phyloP scores from a whole-genome alignment of 2,797 vertebrate genomes.

The Parotocinclus haroldoi region DNA sequence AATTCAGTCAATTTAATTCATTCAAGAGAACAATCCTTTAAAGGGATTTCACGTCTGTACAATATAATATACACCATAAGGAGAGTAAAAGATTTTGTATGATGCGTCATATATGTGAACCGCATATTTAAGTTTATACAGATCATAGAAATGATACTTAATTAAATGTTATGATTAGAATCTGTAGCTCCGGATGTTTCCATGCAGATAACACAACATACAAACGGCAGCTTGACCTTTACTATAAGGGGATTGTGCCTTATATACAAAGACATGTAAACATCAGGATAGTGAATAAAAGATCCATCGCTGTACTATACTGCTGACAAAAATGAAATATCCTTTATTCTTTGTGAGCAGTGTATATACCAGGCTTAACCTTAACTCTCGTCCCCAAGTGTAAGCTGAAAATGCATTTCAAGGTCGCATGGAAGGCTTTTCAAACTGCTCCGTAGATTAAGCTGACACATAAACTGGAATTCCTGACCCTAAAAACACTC shows the following conservation, averaged over 20 bases:
- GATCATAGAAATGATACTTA: no score
- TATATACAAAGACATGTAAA: slow-evolving; percentile 12
- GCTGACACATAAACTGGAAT: slow-evolving; percentile 15
- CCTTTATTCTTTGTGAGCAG: no score
- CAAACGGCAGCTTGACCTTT: slow-evolving; percentile 36
- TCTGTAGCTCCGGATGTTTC: slow-evolving; percentile 2
- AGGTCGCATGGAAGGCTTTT: slow-evolving; percentile 36
- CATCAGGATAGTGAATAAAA: slow-evolving; percentile 13
- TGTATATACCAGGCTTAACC: slow-evolving; percentile 24
- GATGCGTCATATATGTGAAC: no score
- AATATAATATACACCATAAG: no score
- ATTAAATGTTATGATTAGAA: slow-evolving; percentile 1
- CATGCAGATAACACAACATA: background rate
- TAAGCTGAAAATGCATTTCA: slow-evolving; percentile 1
- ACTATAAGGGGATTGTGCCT: slow-evolving; percentile 5
- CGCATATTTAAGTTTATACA: no score
- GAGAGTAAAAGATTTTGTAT: no score
- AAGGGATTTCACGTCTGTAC: no score
- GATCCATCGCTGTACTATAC: slow-evolving; percentile 19
- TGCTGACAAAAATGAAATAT: no score
- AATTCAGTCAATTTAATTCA: no score
- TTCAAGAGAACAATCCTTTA: no score
- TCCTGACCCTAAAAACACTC: slow-evolving; percentile 12
- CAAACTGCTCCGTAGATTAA: slow-evolving; percentile 6
- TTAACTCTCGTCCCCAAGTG: background rate